Evolutionary conservation across 2,113 vertebrate species (phyloP), one percentile per base, ranked within the genome.

Genomic region (Gasterosteus nipponicus): DNA sequence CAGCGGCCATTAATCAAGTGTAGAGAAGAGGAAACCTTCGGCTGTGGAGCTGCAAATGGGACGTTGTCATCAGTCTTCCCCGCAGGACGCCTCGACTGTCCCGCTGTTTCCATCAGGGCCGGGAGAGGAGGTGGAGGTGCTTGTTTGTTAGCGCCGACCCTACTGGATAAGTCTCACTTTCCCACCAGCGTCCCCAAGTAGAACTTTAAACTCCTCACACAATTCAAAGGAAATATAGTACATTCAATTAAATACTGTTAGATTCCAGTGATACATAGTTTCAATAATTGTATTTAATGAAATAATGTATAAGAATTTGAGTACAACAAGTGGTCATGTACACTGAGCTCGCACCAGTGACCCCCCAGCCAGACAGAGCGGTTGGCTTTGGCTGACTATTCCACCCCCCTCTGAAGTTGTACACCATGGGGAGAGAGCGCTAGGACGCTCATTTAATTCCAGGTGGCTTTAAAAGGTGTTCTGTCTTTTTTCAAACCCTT

Each of bases 51-150:
- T 93, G 89, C 89, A 93, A 92, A 93, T 91, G 86, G 84, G 92
- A 93, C 77, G 86, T 86, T 89, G 86, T 94, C 94, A 94, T 94
- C 94, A 93, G 92, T 93, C 92, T 92, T 92, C 92, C 62, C 93
- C 88, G 91, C 89, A 87, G 86, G 93, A 88, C 79, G 42, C 80
- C 82, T 78, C 7, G 87, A 87, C 91, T 87, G 90, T 93, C 92
- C 90, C 73, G 89, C 94, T 94, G 92, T 87, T 94, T 93, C 90
- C 91, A 93, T 94, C 93, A 91, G 58, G 70, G 82, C 87, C 88
- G 84, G 88, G 85, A 26, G 22, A 26, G 22, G 22, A 26, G 22
- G 22, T 26, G 22, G 22, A 26, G 22, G 22, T 26, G 22, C 22
- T 26, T 26, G 22, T 26, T 26, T 26, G 22, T 26, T 26, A 26